Evolutionary conservation across 2,888 invertebrate species (phyloP).

Genomic region (Synergus umbraculus): DNA sequence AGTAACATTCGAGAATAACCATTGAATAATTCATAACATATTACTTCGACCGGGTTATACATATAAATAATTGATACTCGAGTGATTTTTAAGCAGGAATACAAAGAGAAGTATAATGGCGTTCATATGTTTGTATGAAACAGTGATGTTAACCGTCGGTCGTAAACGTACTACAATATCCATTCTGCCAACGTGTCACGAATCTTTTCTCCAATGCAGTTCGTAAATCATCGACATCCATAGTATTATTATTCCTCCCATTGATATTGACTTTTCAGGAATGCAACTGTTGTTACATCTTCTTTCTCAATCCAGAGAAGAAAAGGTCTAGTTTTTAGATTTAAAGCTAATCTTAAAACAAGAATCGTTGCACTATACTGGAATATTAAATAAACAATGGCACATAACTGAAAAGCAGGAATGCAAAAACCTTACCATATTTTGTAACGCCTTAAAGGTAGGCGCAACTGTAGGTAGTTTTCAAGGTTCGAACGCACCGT

Average conservation of each 20-base stretch:
- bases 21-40: slow-evolving; percentile 17
- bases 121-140: slow-evolving; percentile 11
- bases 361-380: too few relatives aligned
- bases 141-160: slow-evolving; percentile 13
- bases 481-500: too few relatives aligned
- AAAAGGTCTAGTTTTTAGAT: too few relatives aligned
- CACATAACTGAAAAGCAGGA: too few relatives aligned
- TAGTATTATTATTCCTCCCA: background rate
- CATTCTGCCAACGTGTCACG: slow-evolving; percentile 28
- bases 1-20: background rate
- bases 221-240: slow-evolving; percentile 21
- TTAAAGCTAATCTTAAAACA: too few relatives aligned
- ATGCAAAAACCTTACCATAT: too few relatives aligned
- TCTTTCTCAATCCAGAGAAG: slow-evolving; percentile 24
- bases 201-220: slow-evolving; percentile 10
- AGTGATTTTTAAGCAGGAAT: slow-evolving; percentile 21
- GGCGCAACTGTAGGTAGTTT: too few relatives aligned
- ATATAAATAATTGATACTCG: slow-evolving; percentile 28
- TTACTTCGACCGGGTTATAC: background rate
- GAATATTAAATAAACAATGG: too few relatives aligned
- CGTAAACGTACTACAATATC: slow-evolving; percentile 22
- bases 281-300: background rate
- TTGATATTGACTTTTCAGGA: slow-evolving; percentile 11
- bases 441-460: too few relatives aligned
- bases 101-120: slow-evolving; percentile 12